Base-by-base conservation (phyloP, 2,113 vertebrate species). In the Paradisaea rubra region DNA sequence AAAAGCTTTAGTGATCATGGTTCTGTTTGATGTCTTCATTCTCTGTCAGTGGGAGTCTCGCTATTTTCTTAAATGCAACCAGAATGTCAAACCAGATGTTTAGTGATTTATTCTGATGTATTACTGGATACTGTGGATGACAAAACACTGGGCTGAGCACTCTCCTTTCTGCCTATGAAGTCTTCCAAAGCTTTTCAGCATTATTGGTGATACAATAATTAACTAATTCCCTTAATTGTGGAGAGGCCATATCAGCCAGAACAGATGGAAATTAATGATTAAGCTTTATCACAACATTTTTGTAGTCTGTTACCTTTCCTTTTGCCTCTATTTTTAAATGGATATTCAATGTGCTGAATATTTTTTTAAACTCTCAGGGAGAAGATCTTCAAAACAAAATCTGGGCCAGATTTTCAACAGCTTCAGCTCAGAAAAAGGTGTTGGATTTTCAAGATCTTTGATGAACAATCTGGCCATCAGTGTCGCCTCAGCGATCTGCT, bases 61-160 rank as follows among this genome's bases (percentile, higher is more conserved):
- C 79, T 77, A 78, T 95, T 95, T 93, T 78, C 90, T 94, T 95
- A 91, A 97, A 93, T 78, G 91, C 60, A 91, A 93, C 60, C 85
- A 86, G 85, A 95, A 95, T 90, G 88, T 80, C 91, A 96, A 95
- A 91, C 70, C 93, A 96, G 95, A 97, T 97, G 94, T 97, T 94
- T 91, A 64, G 69, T 88, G 88, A 96, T 95, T 95, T 97, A 94
- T 91, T 94, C 80, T 83, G 85, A 93, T 88, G 59, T 73, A 91
- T 88, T 86, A 93, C 47, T 91, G 88, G 82, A 70, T 77, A 83
- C 25, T 35, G 44, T 73, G 82, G 44, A 93, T 86, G 64, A 86
- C 87, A 95, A 89, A 95, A 78, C 69, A 83, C 33, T 53, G 82
- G 76, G 63, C 42, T 88, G 64, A 97, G 50, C 37, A 70, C 68